Evolutionary conservation across 37 sponge, comb jelly and placozoan genomes (phyloP).

Genomic region (Halichondria panicea): DNA sequence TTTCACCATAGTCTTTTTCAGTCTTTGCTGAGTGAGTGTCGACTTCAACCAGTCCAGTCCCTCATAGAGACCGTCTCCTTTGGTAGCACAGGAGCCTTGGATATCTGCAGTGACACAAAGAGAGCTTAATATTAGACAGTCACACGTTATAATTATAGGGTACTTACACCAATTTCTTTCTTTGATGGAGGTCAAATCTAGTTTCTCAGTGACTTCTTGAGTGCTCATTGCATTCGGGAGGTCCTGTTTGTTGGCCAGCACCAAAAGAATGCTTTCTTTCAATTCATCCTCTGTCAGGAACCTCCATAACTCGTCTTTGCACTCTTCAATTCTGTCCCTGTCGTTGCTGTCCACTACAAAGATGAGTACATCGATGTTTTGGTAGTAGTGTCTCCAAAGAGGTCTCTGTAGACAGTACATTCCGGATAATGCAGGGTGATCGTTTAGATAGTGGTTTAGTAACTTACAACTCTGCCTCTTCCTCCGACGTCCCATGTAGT

Average conservation of each 20-base stretch:
- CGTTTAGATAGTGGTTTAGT: too few species aligned
- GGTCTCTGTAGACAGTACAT: slow-evolving; percentile 81
- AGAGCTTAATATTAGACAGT: too few species aligned
- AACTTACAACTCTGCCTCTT: slow-evolving; percentile 58
- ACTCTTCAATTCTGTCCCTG: slow-evolving; percentile 69
- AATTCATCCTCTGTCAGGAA: slow-evolving; percentile 73
- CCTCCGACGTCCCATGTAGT: slow-evolving; percentile 65
- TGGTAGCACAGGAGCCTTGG: slow-evolving; percentile 70
- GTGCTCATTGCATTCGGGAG: slow-evolving; percentile 79
- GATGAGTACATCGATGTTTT: slow-evolving; percentile 75
- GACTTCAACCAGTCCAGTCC: slow-evolving; percentile 66
- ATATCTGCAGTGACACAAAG: too few species aligned
- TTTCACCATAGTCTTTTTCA: slow-evolving; percentile 44
- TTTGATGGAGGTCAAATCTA: slow-evolving; percentile 51
- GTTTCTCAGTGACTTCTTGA: slow-evolving; percentile 59
- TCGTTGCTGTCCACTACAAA: slow-evolving; percentile 94
- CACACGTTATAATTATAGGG: too few species aligned
- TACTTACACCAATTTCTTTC: slow-evolving; percentile 72
- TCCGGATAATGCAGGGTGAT: too few species aligned
- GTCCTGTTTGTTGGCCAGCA: slow-evolving; percentile 95
- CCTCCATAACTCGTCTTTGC: slow-evolving; percentile 53
- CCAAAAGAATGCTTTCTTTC: slow-evolving; percentile 36
- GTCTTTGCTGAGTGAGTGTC: slow-evolving; percentile 25
- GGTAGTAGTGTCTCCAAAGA: slow-evolving; percentile 85
- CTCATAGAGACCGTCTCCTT: slow-evolving; percentile 81